A percentile compares a stretch with the other conserved stretches of the same genome.
Conservation (phyloP, 2,888 invertebrate species). For the Erebia epiphron region DNA sequence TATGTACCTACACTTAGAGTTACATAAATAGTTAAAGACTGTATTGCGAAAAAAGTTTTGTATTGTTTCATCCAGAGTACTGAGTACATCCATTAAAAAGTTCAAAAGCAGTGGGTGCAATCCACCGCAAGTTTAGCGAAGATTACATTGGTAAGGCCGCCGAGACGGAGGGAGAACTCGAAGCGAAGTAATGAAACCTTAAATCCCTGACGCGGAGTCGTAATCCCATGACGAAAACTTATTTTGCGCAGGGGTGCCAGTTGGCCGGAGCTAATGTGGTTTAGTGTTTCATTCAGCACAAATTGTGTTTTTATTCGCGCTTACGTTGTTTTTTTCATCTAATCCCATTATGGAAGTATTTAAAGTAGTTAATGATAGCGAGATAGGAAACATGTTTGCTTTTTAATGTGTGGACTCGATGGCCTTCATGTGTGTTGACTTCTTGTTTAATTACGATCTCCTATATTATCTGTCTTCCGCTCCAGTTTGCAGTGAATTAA, state of each 20-base stretch:
- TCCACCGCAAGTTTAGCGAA: slow-evolving; percentile 9
- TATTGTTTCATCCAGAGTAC: no score
- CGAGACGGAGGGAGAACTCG: slow-evolving; percentile 46
- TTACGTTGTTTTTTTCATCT: slow-evolving; percentile 57
- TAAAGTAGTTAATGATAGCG: slow-evolving; percentile 28
- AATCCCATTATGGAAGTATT: slow-evolving; percentile 53
- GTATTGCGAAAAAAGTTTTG: no score
- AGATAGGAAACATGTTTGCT: slow-evolving; percentile 31
- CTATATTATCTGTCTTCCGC: background rate
- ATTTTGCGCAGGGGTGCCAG: slow-evolving; percentile 71
- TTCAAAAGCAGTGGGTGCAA: background rate
- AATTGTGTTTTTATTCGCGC: slow-evolving; percentile 74
- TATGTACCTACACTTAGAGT: no score
- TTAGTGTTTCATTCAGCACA: slow-evolving; percentile 77
- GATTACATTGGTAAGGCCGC: slow-evolving; percentile 41
- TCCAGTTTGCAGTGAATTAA: background rate
- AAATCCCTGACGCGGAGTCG: slow-evolving; percentile 81
- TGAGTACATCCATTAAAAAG: background rate
- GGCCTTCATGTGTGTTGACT: slow-evolving; percentile 21
- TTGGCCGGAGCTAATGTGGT: slow-evolving; percentile 80
- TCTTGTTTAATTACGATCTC: background rate
- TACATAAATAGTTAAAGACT: no score
- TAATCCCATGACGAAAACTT: slow-evolving; percentile 80
- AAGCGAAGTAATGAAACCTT: slow-evolving; percentile 80
- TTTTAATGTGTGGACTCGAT: slow-evolving; percentile 19